Base-by-base conservation (phyloP, 2,888 invertebrate species). In the Metacarcinus magister region DNA sequence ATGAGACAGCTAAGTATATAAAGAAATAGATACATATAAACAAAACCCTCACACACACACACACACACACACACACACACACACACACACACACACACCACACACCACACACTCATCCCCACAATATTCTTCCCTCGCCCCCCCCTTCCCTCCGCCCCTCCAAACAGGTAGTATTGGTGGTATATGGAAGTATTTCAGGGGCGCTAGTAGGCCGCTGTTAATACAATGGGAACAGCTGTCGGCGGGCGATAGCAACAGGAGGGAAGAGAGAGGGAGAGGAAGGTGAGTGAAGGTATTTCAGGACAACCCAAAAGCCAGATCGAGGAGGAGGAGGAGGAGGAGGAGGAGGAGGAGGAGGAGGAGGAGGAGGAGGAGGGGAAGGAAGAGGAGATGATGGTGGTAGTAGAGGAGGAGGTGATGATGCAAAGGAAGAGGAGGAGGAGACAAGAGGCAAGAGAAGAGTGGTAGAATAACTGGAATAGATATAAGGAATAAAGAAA, bases 61-160 rank as follows among this genome's bases (percentile, higher is more conserved):
- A 82, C 82, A 82, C 82, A 82, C 82, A 82, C 82, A 82, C 82
- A 82, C 82, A 82, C 82, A 82, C 82, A 82, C 82, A 82, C 82
- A 82, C 82, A 82, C 82, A 67, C 67, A 67, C n/a, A n/a, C n/a
- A n/a, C n/a, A n/a, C n/a, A n/a, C n/a, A n/a, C n/a, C n/a, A n/a
- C n/a, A n/a, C n/a, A n/a, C n/a, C n/a, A n/a, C n/a, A n/a, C n/a
- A n/a, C n/a, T n/a, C 82, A 82, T 23, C 13, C 82, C 13, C 82
- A 28, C 82, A 82, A 13, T 7, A 67, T n/a, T n/a, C 67, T 5
- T n/a, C 67, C 67, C n/a, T 7, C n/a, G 2, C 4, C 82, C 4
- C 28, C 4, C 32, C 8, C 67, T 13, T 19, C 10, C 28, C 2
- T 2, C 13, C 82, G 5, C 32, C 28, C 82, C 28, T 7, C 13